Conservation (phyloP, 2,113 vertebrate species). For the Kryptolebias marmoratus region DNA sequence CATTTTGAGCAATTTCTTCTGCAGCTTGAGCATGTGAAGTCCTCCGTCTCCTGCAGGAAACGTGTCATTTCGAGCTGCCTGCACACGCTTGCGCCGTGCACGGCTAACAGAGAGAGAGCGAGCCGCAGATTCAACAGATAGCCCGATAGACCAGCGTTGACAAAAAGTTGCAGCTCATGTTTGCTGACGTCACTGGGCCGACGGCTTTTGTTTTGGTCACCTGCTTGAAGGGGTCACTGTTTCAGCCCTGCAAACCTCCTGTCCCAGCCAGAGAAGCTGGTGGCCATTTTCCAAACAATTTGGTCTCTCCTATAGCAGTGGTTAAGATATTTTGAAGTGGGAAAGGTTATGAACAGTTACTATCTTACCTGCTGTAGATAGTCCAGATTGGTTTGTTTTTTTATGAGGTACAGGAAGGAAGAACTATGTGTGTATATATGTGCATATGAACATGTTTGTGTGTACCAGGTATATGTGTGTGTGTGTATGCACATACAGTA, state of each 20-base stretch:
- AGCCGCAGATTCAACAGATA: slow-evolving; percentile 64
- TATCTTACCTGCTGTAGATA: too few relatives aligned
- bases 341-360: too few relatives aligned
- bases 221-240: slow-evolving; percentile 18
- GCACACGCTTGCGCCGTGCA: too few relatives aligned
- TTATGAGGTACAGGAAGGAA: too few relatives aligned
- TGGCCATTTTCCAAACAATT: slow-evolving; percentile 6
- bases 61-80: slow-evolving; percentile 6
- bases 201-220: slow-evolving; percentile 65
- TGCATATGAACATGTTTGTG: too few relatives aligned
- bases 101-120: background rate
- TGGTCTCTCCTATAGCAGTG: too few relatives aligned
- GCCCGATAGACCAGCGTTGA: slow-evolving; percentile 54
- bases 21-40: slow-evolving; percentile 15
- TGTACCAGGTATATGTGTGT: too few relatives aligned
- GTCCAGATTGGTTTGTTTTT: too few relatives aligned
- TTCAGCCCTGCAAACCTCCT: slow-evolving; percentile 10
- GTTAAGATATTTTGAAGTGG: too few relatives aligned
- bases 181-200: slow-evolving; percentile 64
- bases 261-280: too few relatives aligned
- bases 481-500: too few relatives aligned
- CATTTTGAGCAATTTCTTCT: slow-evolving; percentile 13
- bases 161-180: slow-evolving; percentile 68
- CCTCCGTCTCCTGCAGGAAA: slow-evolving; percentile 28
- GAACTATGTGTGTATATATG: too few relatives aligned